A percentile compares a stretch with the other conserved stretches of the same genome.
These are phyloP conservation scores for Venusia cambrica DNA, from an alignment of 2,888 invertebrate genomes.

Conservation along the genomic window DNA sequence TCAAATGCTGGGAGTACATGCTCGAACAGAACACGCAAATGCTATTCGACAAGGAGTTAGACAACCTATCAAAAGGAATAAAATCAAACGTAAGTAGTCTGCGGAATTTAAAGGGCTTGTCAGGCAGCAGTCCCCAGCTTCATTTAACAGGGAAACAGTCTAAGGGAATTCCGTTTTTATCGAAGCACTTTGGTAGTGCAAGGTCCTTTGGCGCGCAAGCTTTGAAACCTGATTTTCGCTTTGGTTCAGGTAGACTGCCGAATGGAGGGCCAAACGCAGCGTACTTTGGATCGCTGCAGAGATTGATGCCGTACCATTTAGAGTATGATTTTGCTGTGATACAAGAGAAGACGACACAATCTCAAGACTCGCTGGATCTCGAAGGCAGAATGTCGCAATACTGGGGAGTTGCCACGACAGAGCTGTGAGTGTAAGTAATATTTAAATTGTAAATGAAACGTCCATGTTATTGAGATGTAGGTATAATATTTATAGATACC, in stretches of 20 bases:
- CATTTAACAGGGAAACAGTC: conserved; percentile 66
- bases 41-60: conserved; percentile 92
- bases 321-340: conserved; percentile 92
- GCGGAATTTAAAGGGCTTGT: conserved; percentile 82
- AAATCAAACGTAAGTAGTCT: conserved; percentile 76
- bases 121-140: conserved; percentile 86
- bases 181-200: conserved; percentile 90
- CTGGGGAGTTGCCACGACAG: conserved; percentile 95
- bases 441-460: conserved; percentile 73
- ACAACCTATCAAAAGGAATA: conserved; percentile 86
- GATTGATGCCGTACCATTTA: conserved; percentile 89
- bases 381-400: conserved; percentile 93
- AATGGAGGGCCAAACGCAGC: conserved; percentile 92
- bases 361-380: conserved; percentile 88
- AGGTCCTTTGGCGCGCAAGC: conserved; percentile 86
- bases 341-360: conserved; percentile 85
- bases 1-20: conserved; percentile 97
- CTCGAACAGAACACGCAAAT: conserved; percentile 94
- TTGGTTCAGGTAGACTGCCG: conserved; percentile 81
- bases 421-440: conserved; percentile 80
- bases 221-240: conserved; percentile 80
- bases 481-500: conserved; percentile 63
- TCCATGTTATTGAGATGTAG: conserved; percentile 53
- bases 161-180: conserved; percentile 80
- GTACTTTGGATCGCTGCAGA: conserved; percentile 91